Evolutionary conservation across 2,888 invertebrate genomes (phyloP), one percentile per base, ranked within the genome.

Genomic region (Machimus rusticus): DNA sequence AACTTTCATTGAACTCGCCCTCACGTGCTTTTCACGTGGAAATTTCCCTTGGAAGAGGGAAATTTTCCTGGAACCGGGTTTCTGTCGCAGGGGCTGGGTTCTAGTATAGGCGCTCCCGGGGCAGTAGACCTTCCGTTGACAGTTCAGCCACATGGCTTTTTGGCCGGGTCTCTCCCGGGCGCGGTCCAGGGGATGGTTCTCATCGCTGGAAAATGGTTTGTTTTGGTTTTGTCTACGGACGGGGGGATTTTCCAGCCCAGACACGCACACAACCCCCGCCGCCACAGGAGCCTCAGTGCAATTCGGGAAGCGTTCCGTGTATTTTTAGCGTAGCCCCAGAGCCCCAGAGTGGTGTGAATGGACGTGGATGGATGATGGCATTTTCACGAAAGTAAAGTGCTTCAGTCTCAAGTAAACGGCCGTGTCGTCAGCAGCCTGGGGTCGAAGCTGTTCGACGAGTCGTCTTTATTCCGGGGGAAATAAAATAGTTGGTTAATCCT

Each of bases 381-480:
- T 84, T 84, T 86, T 78, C 78, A 78, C 31, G 39, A 86, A 78
- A 86, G 78, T 88, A 86, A 86, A 86, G 78, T 87, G 84, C 87
- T 77, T 88, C 88, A 88, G 88, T 88, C 86, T 82, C 51, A 84
- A 81, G 88, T 86, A 88, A 86, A 88, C 88, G 86, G 86, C 76
- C 88, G 88, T 84, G 34, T 57, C 43, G 88, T 39, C 51, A 74
- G 39, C 84, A 84, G 84, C 66, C 66, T 66, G 66, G 39, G 39
- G 66, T 23, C n/a, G 84, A 39, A 39, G 84, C 57, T 84, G 84
- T 19, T 57, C 39, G 74, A 37, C 74, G 37, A 57, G 6, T 66
- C 66, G 9, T 19, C 23, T 43, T 57, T 23, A 23, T 37, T 31
- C 19, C 81, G 81, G 55, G 34, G 2, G 12, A 19, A 9, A 57